phyloP scores from a whole-genome alignment of 1,140 invertebrate species.

The Orchestia grillus region DNA sequence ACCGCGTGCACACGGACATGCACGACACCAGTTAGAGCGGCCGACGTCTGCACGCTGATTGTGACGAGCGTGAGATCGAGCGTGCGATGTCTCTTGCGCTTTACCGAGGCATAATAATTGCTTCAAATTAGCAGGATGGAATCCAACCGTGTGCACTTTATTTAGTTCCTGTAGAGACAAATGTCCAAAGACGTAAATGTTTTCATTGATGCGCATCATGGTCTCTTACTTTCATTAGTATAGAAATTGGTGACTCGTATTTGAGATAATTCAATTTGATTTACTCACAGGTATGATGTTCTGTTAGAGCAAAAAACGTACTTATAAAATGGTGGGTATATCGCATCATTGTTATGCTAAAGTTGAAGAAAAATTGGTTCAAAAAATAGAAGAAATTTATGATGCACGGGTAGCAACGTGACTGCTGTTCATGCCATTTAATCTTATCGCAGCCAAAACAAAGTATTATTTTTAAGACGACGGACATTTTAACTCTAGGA shows the following conservation, averaged over 20 bases:
- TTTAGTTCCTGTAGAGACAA: not conserved
- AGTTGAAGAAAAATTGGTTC: no score
- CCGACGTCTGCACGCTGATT: not conserved
- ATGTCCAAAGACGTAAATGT: not conserved
- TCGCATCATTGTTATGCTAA: no score
- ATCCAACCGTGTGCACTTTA: not conserved
- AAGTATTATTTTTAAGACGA: no score
- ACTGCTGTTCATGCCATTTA: no score
- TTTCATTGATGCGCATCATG: not conserved
- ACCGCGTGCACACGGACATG: not conserved
- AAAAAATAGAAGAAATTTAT: no score
- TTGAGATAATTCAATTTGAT: not conserved
- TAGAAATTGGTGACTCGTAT: not conserved
- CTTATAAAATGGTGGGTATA: not conserved
- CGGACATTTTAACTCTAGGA: no score
- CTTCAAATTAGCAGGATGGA: not conserved
- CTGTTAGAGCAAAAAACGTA: not conserved
- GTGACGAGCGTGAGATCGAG: not conserved
- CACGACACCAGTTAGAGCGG: not conserved
- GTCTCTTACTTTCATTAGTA: not conserved
- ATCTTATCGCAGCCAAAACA: no score
- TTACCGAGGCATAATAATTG: not conserved
- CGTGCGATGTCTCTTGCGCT: not conserved
- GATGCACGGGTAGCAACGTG: no score
- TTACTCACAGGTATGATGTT: not conserved